These are phyloP conservation scores for Tetheella fluctuosa DNA, from an alignment of 2,888 invertebrate species.

Conservation along the genomic window DNA sequence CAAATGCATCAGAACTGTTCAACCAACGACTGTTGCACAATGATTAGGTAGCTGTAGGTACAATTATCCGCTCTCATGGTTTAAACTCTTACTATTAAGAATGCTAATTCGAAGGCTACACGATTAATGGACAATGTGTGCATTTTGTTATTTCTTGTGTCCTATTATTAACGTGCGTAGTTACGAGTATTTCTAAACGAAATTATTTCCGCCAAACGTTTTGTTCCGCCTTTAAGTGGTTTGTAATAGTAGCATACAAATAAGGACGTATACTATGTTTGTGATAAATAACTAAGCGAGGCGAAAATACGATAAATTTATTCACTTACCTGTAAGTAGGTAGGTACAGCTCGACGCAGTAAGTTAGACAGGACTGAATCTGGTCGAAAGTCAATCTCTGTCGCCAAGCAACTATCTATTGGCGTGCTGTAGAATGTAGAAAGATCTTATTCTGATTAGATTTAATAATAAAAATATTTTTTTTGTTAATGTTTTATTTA, in stretches of 20 bases:
- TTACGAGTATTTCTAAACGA: constrained; percentile 10
- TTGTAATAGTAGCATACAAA: constrained; percentile 25
- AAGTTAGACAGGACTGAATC: too few relatives aligned
- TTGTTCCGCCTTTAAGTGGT: constrained; percentile 35
- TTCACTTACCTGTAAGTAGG: neutral
- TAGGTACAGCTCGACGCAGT: too few relatives aligned
- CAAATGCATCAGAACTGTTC: neutral
- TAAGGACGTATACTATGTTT: constrained; percentile 15
- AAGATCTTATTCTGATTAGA: neutral
- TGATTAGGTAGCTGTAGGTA: constrained; percentile 25
- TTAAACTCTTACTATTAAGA: constrained; percentile 27
- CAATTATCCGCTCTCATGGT: constrained; percentile 14
- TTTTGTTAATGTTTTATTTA: too few relatives aligned
- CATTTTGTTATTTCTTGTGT: constrained; percentile 16
- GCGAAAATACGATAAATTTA: constrained; percentile 1
- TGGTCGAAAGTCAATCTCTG: too few relatives aligned
- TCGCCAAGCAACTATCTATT: too few relatives aligned
- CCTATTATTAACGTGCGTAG: constrained; percentile 8
- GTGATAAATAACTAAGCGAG: constrained; percentile 13
- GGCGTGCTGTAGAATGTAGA: neutral
- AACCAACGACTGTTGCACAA: constrained; percentile 16
- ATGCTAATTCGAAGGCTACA: constrained; percentile 32
- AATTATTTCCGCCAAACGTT: constrained; percentile 35
- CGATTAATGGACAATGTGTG: constrained; percentile 24
- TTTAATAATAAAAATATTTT: too few relatives aligned